Conservation (phyloP, 2,113 vertebrate species). For the Onychorhynchus coronatus region DNA sequence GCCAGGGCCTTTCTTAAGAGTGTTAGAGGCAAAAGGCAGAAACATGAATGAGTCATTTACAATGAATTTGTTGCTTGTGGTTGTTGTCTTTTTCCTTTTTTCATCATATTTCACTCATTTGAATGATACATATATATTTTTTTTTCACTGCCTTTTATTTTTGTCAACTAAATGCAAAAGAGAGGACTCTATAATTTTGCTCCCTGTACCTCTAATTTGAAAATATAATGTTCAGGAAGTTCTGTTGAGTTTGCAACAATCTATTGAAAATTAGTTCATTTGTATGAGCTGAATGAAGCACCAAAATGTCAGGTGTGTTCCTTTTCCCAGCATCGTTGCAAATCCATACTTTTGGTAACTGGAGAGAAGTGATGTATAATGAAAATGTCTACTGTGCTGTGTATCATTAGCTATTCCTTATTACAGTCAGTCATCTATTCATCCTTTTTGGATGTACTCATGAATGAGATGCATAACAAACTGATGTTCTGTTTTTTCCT, state of each 20-base stretch:
- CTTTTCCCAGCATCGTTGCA: not conserved
- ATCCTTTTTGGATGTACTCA: conserved; percentile 54
- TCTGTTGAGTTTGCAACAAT: conserved; percentile 16
- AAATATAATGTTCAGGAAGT: conserved; percentile 20
- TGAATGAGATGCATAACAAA: conserved; percentile 57
- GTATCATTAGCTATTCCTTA: conserved; percentile 61
- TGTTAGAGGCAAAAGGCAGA: not conserved
- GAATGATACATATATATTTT: not conserved
- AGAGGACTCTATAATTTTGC: not conserved
- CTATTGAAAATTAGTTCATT: conserved; percentile 44
- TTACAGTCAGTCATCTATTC: conserved; percentile 71
- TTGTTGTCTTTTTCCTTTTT: not conserved
- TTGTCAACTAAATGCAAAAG: not conserved
- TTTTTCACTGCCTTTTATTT: not conserved
- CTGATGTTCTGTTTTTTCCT: conserved; percentile 38
- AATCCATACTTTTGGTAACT: conserved; percentile 18
- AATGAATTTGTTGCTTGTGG: not conserved
- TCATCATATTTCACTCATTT: not conserved
- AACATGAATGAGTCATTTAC: not conserved
- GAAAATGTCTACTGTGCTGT: conserved; percentile 44
- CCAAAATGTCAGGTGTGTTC: conserved; percentile 51
- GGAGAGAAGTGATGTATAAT: conserved; percentile 54
- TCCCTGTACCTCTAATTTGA: not conserved
- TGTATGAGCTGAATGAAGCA: conserved; percentile 35
- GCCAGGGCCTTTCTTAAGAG: not conserved